Percentiles rank a stretch among this genome's conserved stretches.
phyloP scores from a whole-genome alignment of 1,140 invertebrate species.

The Mizuhopecten yessoensis region DNA sequence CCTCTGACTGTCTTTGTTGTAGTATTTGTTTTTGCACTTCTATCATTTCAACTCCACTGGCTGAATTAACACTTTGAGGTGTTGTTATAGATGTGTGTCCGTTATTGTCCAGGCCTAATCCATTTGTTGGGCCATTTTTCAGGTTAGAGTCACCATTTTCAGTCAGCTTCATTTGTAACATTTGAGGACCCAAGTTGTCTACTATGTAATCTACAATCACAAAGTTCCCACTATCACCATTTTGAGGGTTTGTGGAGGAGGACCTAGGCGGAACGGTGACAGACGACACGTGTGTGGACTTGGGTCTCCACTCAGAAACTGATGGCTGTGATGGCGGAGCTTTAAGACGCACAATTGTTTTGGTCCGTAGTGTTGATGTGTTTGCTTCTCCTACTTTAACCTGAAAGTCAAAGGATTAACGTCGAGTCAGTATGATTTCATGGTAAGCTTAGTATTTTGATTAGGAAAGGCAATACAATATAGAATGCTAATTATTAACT shows the following conservation, averaged over 20 bases:
- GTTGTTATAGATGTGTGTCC: neutral
- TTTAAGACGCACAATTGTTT: slow-evolving; percentile 5
- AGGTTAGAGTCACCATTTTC: neutral
- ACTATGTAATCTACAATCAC: neutral
- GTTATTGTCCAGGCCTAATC: neutral
- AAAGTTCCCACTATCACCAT: neutral
- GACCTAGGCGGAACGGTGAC: neutral
- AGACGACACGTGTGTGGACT: neutral
- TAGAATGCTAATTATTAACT: too few species aligned
- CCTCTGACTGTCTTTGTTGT: neutral
- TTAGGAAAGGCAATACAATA: too few species aligned
- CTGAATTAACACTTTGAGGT: neutral
- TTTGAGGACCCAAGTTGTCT: slow-evolving; percentile 5
- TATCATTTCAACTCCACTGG: neutral
- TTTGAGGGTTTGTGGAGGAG: neutral
- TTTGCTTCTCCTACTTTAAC: neutral
- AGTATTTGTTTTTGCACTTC: neutral
- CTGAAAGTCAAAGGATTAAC: neutral
- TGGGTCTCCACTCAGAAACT: neutral
- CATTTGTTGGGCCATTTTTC: neutral
- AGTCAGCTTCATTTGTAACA: slow-evolving; percentile 34
- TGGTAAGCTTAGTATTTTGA: too few species aligned
- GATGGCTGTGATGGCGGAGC: neutral
- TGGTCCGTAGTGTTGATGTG: neutral
- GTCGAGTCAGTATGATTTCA: too few species aligned